Evolutionary conservation across 2,113 vertebrate genomes (phyloP).

Genomic region (Heterotilapia buettikoferi): DNA sequence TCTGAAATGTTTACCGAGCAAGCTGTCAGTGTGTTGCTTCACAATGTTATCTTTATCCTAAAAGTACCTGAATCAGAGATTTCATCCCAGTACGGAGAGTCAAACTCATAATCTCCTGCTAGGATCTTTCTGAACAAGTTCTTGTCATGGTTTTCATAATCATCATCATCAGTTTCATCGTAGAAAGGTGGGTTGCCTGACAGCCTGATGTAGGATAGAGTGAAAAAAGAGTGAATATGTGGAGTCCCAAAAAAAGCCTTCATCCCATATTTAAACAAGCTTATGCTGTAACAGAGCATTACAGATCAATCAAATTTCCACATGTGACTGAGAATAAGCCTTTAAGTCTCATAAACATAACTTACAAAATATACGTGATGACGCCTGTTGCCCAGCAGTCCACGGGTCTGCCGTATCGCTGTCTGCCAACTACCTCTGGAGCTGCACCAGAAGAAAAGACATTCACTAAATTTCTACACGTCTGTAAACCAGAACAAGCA

Average conservation of each 20-base stretch:
- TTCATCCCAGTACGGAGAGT: conserved; percentile 97
- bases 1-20: background rate
- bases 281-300: background rate
- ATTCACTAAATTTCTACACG: background rate
- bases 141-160: conserved; percentile 96
- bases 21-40: background rate
- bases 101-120: conserved; percentile 94
- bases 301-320: background rate
- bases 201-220: conserved; percentile 69
- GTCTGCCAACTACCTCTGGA: conserved; percentile 94
- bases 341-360: conserved; percentile 7
- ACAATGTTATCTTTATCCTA: background rate
- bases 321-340: background rate
- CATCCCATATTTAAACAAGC: background rate
- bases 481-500: background rate
- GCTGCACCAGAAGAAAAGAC: conserved; percentile 66
- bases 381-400: conserved; percentile 98
- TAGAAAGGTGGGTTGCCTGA: conserved; percentile 98
- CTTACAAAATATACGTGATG: conserved; percentile 99
- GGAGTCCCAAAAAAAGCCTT: background rate
- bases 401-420: conserved; percentile 91
- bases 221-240: background rate
- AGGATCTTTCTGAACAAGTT: conserved; percentile 97
- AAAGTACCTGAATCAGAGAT: conserved; percentile 91
- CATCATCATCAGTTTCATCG: conserved; percentile 92